Evolutionary conservation across 1,140 invertebrate genomes (phyloP).

Genomic region (Sarcophaga peregrina): DNA sequence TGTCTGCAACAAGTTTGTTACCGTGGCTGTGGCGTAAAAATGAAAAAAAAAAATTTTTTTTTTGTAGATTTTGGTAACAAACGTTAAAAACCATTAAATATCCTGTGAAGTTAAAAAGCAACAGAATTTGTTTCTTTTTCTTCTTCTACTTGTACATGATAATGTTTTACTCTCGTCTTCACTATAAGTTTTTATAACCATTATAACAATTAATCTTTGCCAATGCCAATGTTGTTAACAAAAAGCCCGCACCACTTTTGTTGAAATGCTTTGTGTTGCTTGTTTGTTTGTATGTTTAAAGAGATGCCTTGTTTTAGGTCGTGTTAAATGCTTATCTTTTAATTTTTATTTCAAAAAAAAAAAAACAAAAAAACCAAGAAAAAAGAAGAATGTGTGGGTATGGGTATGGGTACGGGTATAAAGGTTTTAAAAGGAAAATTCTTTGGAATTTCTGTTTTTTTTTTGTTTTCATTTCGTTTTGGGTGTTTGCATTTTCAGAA

Average conservation of each 20-base stretch:
- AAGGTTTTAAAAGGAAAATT: conserved; percentile 12
- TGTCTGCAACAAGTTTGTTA: conserved; percentile 45
- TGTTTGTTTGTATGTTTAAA: not conserved
- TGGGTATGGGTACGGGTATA: not conserved
- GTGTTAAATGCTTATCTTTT: conserved; percentile 61
- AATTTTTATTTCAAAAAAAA: conserved; percentile 58
- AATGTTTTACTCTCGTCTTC: too few relatives aligned
- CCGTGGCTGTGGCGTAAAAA: too few relatives aligned
- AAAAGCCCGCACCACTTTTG: conserved; percentile 22
- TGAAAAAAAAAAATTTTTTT: too few relatives aligned
- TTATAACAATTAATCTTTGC: conserved; percentile 65
- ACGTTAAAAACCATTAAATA: not conserved
- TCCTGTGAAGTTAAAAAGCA: conserved; percentile 48
- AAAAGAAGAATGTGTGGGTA: not conserved
- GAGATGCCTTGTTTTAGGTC: conserved; percentile 23
- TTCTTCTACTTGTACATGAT: too few relatives aligned
- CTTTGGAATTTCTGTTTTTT: conserved; percentile 12
- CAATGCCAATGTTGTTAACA: conserved; percentile 66
- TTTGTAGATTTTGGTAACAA: conserved; percentile 41
- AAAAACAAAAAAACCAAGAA: too few relatives aligned
- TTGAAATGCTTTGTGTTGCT: conserved; percentile 51
- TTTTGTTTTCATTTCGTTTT: not conserved
- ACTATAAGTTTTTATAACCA: conserved; percentile 52
- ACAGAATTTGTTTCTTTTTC: conserved; percentile 48
- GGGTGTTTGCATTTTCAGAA: not conserved